Evolutionary conservation across 1,140 invertebrate species (phyloP).

Genomic region (Neodiprion fabricii): DNA sequence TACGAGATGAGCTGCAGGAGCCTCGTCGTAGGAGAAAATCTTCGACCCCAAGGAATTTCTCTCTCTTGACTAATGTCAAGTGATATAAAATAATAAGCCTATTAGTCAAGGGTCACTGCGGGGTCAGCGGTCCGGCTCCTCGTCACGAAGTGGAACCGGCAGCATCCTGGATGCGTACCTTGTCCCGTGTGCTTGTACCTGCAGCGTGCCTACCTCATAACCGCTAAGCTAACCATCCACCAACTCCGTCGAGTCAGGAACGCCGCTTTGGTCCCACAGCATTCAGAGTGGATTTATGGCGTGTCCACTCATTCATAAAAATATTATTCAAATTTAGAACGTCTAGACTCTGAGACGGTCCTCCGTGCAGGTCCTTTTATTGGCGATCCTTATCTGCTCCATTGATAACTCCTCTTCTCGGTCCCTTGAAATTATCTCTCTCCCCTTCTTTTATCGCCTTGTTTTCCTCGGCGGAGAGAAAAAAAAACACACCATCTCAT

Average conservation of each 20-base stretch:
- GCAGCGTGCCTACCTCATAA: background rate
- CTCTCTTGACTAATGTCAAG: constrained; percentile 49
- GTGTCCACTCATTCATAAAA: constrained; percentile 60
- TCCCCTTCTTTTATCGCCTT: background rate
- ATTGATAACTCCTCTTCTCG: constrained; percentile 35
- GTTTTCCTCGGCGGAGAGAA: background rate
- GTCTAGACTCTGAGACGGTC: constrained; percentile 46
- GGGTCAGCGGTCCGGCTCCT: constrained; percentile 33
- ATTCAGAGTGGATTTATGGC: constrained; percentile 56
- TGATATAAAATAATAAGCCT: constrained; percentile 60
- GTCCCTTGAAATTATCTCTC: constrained; percentile 15
- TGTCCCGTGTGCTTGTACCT: constrained; percentile 11
- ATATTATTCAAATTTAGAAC: constrained; percentile 62
- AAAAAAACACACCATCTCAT: too few species aligned
- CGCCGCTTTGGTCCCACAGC: constrained; percentile 36
- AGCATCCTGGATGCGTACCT: constrained; percentile 10
- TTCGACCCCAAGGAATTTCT: background rate
- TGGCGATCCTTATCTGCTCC: constrained; percentile 39
- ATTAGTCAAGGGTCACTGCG: constrained; percentile 50
- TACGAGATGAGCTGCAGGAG: too few species aligned
- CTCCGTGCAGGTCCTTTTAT: constrained; percentile 24
- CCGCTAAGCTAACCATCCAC: background rate
- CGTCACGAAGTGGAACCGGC: constrained; percentile 25
- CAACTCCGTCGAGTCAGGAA: background rate
- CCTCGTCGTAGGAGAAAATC: too few species aligned